phyloP scores from a whole-genome alignment of 2,888 invertebrate genomes.

The Cynaeus angustus region DNA sequence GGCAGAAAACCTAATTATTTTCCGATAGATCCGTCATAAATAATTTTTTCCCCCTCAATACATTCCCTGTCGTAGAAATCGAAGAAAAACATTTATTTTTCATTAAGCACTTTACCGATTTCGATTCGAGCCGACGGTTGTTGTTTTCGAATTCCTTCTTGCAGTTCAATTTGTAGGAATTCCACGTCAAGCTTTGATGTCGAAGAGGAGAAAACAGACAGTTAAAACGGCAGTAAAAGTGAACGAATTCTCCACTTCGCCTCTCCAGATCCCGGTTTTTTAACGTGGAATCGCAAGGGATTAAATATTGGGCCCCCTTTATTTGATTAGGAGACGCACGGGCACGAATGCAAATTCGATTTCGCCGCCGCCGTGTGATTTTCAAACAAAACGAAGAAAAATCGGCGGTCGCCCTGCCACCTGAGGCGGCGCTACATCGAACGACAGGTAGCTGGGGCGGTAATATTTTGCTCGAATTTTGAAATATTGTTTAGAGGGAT shows the following conservation, averaged over 20 bases:
- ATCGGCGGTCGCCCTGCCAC: slow-evolving; percentile 1
- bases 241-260: slow-evolving; percentile 38
- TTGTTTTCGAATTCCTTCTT: slow-evolving; percentile 48
- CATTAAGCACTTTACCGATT: slow-evolving; percentile 49
- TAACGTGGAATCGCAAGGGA: slow-evolving; percentile 33
- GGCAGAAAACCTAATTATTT: slow-evolving; percentile 7
- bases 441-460: slow-evolving; percentile 22
- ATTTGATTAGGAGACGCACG: slow-evolving; percentile 39
- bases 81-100: slow-evolving; percentile 48
- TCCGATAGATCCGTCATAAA: slow-evolving; percentile 17
- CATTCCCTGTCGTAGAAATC: slow-evolving; percentile 29
- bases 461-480: slow-evolving; percentile 18
- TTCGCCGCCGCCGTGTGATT: slow-evolving; percentile 34
- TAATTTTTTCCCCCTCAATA: slow-evolving; percentile 20
- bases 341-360: slow-evolving; percentile 43
- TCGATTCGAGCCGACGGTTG: slow-evolving; percentile 35
- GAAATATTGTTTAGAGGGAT: slow-evolving; percentile 23
- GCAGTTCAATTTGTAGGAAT: slow-evolving; percentile 49
- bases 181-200: slow-evolving; percentile 55
- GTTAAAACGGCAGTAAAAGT: slow-evolving; percentile 52
- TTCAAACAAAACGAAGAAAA: slow-evolving; percentile 36
- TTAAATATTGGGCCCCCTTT: slow-evolving; percentile 45
- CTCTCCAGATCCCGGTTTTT: slow-evolving; percentile 16
- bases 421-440: neutral
- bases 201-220: slow-evolving; percentile 50